These are phyloP conservation scores for Loris lydekkerianus DNA, from an alignment of 2,797 vertebrate genomes.

Conservation along the genomic window DNA sequence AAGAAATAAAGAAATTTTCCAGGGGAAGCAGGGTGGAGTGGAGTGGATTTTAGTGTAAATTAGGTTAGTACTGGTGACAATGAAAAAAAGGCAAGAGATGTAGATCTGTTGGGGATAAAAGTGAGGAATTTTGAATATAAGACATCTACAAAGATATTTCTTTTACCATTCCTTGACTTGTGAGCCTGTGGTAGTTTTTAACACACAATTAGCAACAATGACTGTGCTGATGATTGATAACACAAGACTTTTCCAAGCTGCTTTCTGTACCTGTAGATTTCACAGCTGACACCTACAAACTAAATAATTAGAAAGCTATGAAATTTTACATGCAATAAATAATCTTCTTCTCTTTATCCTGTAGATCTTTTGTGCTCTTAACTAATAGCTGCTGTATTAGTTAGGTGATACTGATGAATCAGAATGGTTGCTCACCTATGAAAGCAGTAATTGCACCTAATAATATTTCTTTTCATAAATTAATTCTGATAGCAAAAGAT, in stretches of 20 bases:
- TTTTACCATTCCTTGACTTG: not conserved
- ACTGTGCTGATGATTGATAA: not conserved
- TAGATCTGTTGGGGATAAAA: not conserved
- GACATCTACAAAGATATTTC: not conserved
- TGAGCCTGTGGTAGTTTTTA: not conserved
- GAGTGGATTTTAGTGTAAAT: not conserved
- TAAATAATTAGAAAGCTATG: slow-evolving; percentile 40
- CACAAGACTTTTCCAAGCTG: not conserved
- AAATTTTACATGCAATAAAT: slow-evolving; percentile 14
- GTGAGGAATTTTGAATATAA: not conserved
- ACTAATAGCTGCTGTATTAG: not conserved
- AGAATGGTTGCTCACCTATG: not conserved
- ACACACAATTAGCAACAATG: not conserved
- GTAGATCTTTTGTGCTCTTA: not conserved
- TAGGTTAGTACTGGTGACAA: not conserved
- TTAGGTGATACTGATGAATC: not conserved
- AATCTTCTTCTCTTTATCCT: not conserved
- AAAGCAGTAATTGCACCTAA: not conserved
- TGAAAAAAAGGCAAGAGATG: not conserved
- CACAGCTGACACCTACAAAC: not conserved
- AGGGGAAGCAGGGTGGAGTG: not conserved
- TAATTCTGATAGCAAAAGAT: slow-evolving; percentile 27
- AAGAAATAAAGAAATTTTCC: not conserved
- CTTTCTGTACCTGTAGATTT: not conserved
- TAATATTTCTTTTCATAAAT: not conserved